Evolutionary conservation across 2,888 invertebrate species (phyloP).

Genomic region (Phengaris alcon): DNA sequence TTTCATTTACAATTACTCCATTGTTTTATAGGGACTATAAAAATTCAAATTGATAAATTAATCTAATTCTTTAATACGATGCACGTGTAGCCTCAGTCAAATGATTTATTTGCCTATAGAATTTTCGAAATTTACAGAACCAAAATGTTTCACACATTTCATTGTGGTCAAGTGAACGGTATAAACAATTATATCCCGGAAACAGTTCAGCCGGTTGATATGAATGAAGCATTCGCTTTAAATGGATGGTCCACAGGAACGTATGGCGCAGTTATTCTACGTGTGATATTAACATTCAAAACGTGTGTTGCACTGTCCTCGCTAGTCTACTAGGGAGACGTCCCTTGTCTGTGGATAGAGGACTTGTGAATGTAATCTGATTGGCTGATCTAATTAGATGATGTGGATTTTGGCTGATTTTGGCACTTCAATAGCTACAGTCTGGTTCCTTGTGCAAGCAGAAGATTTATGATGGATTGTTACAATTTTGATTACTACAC

Average conservation of each 20-base stretch:
- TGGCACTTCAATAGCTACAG: background rate
- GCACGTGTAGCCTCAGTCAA: too few species aligned
- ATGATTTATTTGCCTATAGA: background rate
- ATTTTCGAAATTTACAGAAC: background rate
- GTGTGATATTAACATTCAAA: constrained; percentile 54
- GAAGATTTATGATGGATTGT: background rate
- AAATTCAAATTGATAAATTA: too few species aligned
- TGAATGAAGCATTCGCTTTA: constrained; percentile 31
- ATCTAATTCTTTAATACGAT: too few species aligned
- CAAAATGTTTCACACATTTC: background rate
- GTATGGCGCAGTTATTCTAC: constrained; percentile 32
- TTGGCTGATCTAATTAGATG: constrained; percentile 10
- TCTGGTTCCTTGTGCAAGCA: background rate
- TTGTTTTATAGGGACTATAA: too few species aligned
- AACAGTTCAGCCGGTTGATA: constrained; percentile 26
- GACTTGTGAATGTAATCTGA: constrained; percentile 15
- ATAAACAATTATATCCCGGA: constrained; percentile 12
- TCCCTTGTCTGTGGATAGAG: constrained; percentile 21
- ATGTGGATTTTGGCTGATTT: background rate
- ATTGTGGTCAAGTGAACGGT: constrained; percentile 15
- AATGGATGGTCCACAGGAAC: constrained; percentile 31
- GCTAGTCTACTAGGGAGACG: constrained; percentile 25
- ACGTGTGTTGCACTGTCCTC: constrained; percentile 44
- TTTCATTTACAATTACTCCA: too few species aligned
- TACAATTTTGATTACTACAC: background rate